Conservation (phyloP, 2,113 vertebrate species). For the Ifrita kowaldi region DNA sequence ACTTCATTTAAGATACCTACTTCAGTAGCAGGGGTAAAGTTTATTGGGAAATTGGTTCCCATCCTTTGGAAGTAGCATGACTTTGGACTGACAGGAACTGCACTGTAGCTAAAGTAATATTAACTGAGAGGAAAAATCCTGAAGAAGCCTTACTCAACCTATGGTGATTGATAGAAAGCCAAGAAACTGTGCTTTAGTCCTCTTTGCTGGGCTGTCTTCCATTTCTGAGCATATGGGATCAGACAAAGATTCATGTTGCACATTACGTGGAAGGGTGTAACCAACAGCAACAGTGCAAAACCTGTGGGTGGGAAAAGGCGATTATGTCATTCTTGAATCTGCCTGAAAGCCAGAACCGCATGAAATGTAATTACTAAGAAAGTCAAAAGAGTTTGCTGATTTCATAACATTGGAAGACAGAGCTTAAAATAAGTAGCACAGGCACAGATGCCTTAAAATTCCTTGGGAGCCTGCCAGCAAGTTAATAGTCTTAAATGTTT, state of each 20-base stretch:
- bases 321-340: slow-evolving; percentile 32
- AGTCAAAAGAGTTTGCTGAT: background rate
- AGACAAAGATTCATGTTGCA: background rate
- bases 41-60: background rate
- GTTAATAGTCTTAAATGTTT: slow-evolving; percentile 5
- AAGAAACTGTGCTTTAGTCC: background rate
- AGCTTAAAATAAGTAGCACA: slow-evolving; percentile 31
- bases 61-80: background rate
- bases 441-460: background rate
- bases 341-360: slow-evolving; percentile 26
- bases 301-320: background rate
- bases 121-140: background rate
- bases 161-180: background rate
- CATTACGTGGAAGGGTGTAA: slow-evolving; percentile 1
- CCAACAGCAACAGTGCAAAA: background rate
- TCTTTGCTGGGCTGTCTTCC: slow-evolving; percentile 20
- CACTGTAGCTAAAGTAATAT: background rate
- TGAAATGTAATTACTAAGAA: slow-evolving; percentile 25
- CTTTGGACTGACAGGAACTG: background rate
- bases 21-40: background rate
- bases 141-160: background rate
- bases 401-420: slow-evolving; percentile 14
- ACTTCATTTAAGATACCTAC: background rate
- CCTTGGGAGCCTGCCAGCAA: background rate
- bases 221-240: slow-evolving; percentile 24